Conservation (phyloP, 2,113 vertebrate species). For the Rhipidura dahli region DNA sequence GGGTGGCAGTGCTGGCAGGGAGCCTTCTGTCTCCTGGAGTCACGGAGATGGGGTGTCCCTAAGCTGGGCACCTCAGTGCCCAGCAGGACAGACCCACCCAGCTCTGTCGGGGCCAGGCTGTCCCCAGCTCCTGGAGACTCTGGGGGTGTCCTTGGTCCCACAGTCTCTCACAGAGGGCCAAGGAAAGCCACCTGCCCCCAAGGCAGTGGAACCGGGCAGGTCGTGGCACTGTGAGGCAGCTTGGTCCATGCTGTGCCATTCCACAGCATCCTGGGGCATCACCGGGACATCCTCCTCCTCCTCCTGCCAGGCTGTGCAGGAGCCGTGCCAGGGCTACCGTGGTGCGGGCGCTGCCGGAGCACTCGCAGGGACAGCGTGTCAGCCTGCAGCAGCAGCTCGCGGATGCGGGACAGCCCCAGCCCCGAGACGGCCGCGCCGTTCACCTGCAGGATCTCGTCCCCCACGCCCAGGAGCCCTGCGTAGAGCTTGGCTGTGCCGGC, state of each 20-base stretch:
- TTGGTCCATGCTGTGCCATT: accelerated
- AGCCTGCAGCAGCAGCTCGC: slow-evolving; percentile 76
- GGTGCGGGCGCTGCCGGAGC: slow-evolving; percentile 79
- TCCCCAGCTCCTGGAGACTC: not conserved
- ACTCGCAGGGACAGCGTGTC: slow-evolving; percentile 83
- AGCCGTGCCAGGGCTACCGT: slow-evolving; percentile 22
- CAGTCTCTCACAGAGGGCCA: accelerated
- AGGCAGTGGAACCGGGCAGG: accelerated
- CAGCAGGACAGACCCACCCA: not conserved
- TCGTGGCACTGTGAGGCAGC: accelerated
- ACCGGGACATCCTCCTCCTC: accelerated
- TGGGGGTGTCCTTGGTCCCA: accelerated
- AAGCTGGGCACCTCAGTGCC: not conserved
- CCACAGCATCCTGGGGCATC: accelerated
- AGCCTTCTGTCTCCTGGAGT: not conserved
- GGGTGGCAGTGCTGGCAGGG: not conserved
- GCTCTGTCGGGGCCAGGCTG: not conserved
- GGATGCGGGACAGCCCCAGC: slow-evolving; percentile 81
- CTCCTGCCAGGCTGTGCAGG: accelerated
- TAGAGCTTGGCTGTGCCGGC: slow-evolving; percentile 83
- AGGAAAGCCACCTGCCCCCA: not conserved
- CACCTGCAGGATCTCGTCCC: slow-evolving; percentile 93
- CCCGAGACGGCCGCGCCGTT: slow-evolving; percentile 85
- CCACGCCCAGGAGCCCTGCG: slow-evolving; percentile 83
- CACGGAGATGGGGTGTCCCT: not conserved